Evolutionary conservation across 2,888 invertebrate genomes (phyloP), one percentile per base, ranked within the genome.

Genomic region (Calliphora vomitoria): DNA sequence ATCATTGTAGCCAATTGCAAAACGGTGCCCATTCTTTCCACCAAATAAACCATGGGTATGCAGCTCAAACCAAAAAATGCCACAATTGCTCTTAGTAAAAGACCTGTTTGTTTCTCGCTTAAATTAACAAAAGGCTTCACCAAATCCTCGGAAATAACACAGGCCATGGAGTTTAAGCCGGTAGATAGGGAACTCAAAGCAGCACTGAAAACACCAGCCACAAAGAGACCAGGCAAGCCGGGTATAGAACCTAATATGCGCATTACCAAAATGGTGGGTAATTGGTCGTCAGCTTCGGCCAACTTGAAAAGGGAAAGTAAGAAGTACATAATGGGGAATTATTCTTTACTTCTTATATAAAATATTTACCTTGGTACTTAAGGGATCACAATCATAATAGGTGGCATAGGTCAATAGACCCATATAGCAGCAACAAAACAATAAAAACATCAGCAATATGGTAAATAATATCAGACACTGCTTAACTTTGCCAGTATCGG

Each of bases 161-260:
- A 97, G 1, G 97, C 95, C 96, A 97, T 95, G 0, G 97, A 97
- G 91, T 97, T 97, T 0, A 97, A 93, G 0, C 97, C 97, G 13
- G 97, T 97, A 0, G 97, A 97, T 92, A 97, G 95, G 0, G 97
- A 96, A 92, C 97, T 97, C 55, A 98, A 94, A 1, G 98, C 97
- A 10, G 98, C 98, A 93, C 98, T 98, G 91, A 98, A 98, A 38
- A 98, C 96, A 6, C 98, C 98, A 62, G 98, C 97, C 0, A 98
- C 96, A 91, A 98, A 98, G 0, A 98, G 94, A 47, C 98, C 98
- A 0, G 98, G 96, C 62, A 98, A 92, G 0, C 98, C 98, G 0
- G 97, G 97, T 85, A 96, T 94, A 68, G 95, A 94, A 0, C 96
- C 96, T 47, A 98, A 94, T 25, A 96, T 96, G 88, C 98, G 97